A percentile compares a stretch with the other conserved stretches of the same genome.
Conservation (phyloP, 2,888 invertebrate genomes). For the Petrolisthes cinctipes region DNA sequence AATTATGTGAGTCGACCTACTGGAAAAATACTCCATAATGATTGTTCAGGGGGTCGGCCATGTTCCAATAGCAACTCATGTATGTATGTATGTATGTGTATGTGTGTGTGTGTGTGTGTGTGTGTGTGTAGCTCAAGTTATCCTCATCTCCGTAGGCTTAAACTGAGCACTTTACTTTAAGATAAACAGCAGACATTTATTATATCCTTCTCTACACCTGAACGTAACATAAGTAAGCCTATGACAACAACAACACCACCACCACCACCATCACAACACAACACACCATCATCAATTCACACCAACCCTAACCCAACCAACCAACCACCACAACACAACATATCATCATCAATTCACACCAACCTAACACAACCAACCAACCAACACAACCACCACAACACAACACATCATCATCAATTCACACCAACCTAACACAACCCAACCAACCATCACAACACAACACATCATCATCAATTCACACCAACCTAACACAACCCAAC, state of each 20-base stretch:
- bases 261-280: not conserved
- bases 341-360: not conserved
- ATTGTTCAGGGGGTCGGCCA: not conserved
- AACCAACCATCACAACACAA: not conserved
- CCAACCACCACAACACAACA: not conserved
- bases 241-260: not conserved
- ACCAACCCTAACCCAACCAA: not conserved
- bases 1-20: not conserved
- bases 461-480: not conserved
- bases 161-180: not conserved
- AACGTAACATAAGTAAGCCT: too few species aligned
- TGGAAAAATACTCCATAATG: not conserved
- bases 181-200: not conserved
- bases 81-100: not conserved
- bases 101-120: not conserved
- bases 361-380: not conserved
- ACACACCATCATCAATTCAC: not conserved
- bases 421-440: too few species aligned
- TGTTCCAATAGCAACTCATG: conserved; percentile 17
- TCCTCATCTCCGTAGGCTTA: not conserved
- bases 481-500: not conserved
- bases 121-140: not conserved
- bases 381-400: too few species aligned
- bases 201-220: not conserved
- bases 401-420: too few species aligned